These are phyloP conservation scores for Rapana venosa DNA, from an alignment of 2,888 invertebrate species.

Conservation along the genomic window DNA sequence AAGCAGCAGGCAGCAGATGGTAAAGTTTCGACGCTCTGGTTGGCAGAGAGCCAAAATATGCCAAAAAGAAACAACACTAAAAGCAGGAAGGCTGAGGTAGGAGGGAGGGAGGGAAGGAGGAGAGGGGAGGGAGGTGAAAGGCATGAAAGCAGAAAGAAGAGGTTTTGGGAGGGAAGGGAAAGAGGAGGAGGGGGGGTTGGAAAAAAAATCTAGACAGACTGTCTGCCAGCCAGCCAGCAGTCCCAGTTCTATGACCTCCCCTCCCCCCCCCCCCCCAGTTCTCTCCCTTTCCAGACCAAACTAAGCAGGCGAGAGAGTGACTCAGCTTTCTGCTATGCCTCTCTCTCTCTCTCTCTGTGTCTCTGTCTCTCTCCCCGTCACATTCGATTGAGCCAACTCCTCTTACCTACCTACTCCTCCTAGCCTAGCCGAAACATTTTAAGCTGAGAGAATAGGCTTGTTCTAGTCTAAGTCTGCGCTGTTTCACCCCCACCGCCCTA, in stretches of 20 bases:
- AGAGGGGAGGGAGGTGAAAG: neutral
- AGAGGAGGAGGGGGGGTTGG: too few species aligned
- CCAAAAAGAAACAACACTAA: neutral
- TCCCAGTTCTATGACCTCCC: neutral
- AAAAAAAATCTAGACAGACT: neutral
- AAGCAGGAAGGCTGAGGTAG: neutral
- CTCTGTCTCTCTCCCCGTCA: neutral
- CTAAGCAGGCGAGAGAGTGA: neutral
- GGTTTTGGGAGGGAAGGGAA: too few species aligned
- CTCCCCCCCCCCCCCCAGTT: neutral
- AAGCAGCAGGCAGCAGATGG: neutral
- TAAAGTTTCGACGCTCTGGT: neutral
- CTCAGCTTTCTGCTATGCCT: constrained; percentile 10
- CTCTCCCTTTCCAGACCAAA: neutral
- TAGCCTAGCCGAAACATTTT: too few species aligned
- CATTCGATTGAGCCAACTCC: too few species aligned
- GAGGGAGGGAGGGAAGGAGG: neutral
- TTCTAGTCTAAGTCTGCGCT: too few species aligned
- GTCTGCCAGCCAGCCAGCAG: neutral
- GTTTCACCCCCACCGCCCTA: too few species aligned
- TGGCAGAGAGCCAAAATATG: neutral
- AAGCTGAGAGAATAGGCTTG: too few species aligned
- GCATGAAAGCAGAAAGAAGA: neutral
- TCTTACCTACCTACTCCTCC: too few species aligned
- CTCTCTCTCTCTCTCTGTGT: neutral